These are phyloP conservation scores for Sebastiscus albofasciatus DNA, from an alignment of 2,797 vertebrate genomes.

Conservation along the genomic window DNA sequence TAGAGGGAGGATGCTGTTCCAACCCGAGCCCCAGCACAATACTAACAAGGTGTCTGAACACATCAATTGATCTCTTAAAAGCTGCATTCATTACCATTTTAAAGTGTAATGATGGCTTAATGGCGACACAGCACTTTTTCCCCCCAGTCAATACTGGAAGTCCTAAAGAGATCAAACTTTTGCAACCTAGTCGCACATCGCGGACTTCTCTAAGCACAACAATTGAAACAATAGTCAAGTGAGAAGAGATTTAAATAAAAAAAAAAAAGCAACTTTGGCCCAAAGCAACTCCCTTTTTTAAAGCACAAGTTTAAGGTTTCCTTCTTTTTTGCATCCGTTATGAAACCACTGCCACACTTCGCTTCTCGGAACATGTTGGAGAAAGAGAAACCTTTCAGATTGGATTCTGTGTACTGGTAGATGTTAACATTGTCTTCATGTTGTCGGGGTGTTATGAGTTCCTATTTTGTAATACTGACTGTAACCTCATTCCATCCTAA, in stretches of 20 bases:
- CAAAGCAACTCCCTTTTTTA: constrained; percentile 33
- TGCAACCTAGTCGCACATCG: constrained; percentile 26
- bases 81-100: constrained; percentile 30
- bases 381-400: constrained; percentile 32
- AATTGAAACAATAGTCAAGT: constrained; percentile 16
- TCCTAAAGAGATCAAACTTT: constrained; percentile 33
- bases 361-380: constrained; percentile 43
- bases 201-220: constrained; percentile 71
- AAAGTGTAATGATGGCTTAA: constrained; percentile 21
- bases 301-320: constrained; percentile 70
- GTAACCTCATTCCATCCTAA: constrained; percentile 80
- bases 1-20: not conserved
- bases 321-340: constrained; percentile 15
- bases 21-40: constrained; percentile 9
- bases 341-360: constrained; percentile 69
- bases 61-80: constrained; percentile 33
- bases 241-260: constrained; percentile 11
- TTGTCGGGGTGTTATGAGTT: constrained; percentile 66
- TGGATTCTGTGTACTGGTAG: constrained; percentile 53
- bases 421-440: constrained; percentile 73
- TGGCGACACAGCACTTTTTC: constrained; percentile 24
- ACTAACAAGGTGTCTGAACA: constrained; percentile 11
- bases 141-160: constrained; percentile 11
- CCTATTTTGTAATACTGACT: constrained; percentile 74
- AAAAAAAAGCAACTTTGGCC: constrained; percentile 6